A percentile compares a stretch with the other conserved stretches of the same genome.
Conservation (phyloP, 2,888 invertebrate species). For the Octonoba sinensis region DNA sequence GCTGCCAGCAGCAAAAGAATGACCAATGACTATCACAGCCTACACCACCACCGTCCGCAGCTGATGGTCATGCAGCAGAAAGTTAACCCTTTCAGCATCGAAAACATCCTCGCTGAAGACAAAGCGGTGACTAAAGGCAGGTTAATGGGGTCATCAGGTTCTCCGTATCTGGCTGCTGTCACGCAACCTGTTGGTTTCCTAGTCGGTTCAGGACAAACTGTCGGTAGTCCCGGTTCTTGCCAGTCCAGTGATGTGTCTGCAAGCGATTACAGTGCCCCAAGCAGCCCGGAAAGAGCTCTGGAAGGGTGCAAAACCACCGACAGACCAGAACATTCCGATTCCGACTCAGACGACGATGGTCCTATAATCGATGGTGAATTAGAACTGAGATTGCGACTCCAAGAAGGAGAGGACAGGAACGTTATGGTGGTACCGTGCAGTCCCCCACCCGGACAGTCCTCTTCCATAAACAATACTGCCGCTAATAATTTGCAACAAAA, state of each 20-base stretch:
- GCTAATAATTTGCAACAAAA: constrained; percentile 23
- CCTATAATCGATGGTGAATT: constrained; percentile 16
- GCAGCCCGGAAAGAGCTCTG: constrained; percentile 40
- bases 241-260: constrained; percentile 53
- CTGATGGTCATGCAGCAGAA: constrained; percentile 35
- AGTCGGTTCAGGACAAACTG: constrained; percentile 35
- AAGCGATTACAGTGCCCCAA: constrained; percentile 58
- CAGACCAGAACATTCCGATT: constrained; percentile 7
- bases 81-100: constrained; percentile 57
- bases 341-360: constrained; percentile 39
- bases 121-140: constrained; percentile 11
- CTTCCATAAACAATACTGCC: constrained; percentile 11
- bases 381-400: constrained; percentile 50
- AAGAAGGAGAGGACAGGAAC: constrained; percentile 59
- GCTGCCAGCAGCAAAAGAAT: constrained; percentile 14
- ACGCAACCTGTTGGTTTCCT: constrained; percentile 62
- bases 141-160: constrained; percentile 1
- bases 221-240: constrained; percentile 43
- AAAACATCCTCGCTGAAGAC: constrained; percentile 57
- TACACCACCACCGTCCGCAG: constrained; percentile 31
- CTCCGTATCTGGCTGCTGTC: constrained; percentile 5
- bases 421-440: constrained; percentile 58
- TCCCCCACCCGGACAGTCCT: constrained; percentile 17
- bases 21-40: constrained; percentile 13
- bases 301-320: constrained; percentile 14